Percentiles rank a stretch among this genome's conserved stretches.
Conservation (phyloP, 1,140 invertebrate species). For the Diprion similis region DNA sequence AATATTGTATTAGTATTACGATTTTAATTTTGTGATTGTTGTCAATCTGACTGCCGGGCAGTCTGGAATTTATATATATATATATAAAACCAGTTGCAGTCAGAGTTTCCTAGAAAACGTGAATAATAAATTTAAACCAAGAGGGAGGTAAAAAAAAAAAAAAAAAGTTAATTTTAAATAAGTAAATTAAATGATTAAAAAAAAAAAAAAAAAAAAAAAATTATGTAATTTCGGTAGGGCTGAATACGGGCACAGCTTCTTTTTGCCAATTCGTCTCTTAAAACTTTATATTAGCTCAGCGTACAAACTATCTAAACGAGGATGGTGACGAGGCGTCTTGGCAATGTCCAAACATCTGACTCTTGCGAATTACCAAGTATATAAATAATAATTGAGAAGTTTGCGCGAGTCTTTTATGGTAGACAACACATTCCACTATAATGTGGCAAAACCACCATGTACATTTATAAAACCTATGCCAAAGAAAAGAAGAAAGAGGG, state of each 20-base stretch:
- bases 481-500: conserved; percentile 31
- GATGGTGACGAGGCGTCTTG: conserved; percentile 32
- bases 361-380: conserved; percentile 26
- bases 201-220: conserved; percentile 8
- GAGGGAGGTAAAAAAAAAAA: too few species aligned
- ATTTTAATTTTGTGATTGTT: conserved; percentile 55
- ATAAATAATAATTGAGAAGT: conserved; percentile 12
- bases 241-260: conserved; percentile 24
- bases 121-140: conserved; percentile 18
- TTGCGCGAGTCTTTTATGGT: conserved; percentile 32
- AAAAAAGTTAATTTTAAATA: conserved; percentile 23
- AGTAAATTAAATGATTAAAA: conserved; percentile 2
- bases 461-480: conserved; percentile 45
- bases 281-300: not conserved
- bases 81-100: conserved; percentile 44
- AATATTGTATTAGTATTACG: conserved; percentile 56
- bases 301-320: not conserved
- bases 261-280: conserved; percentile 39
- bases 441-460: conserved; percentile 39
- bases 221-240: conserved; percentile 37
- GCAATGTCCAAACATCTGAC: conserved; percentile 30
- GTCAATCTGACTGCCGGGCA: conserved; percentile 57
- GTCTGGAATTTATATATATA: conserved; percentile 46
- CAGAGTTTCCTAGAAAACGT: conserved; percentile 39
- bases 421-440: conserved; percentile 49